Conservation (phyloP, 2,888 invertebrate genomes). For the Drosophila anomelani region DNA sequence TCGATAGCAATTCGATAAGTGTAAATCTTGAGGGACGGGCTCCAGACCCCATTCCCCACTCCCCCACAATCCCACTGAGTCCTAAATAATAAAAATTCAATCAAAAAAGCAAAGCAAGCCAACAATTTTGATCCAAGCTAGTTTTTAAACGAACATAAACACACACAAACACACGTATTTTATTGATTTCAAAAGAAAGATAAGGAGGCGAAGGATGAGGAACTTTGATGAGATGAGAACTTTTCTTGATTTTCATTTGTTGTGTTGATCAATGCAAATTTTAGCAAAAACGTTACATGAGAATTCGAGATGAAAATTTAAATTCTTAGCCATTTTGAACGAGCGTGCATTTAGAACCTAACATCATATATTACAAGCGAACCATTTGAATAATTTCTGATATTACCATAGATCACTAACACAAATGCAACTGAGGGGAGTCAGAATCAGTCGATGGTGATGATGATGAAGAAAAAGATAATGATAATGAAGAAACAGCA, state of each 20-base stretch:
- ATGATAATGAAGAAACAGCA: slow-evolving; percentile 9
- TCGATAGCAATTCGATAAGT: slow-evolving; percentile 43
- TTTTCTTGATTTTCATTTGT: slow-evolving; percentile 58
- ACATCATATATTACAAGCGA: slow-evolving; percentile 51
- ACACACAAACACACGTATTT: slow-evolving; percentile 51
- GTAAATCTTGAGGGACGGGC: slow-evolving; percentile 17
- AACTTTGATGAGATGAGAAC: slow-evolving; percentile 21
- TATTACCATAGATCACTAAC: slow-evolving; percentile 29
- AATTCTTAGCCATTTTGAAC: slow-evolving; percentile 78
- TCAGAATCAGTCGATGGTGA: slow-evolving; percentile 19
- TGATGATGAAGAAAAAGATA: slow-evolving; percentile 13
- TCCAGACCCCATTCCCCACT: background rate
- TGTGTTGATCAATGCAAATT: slow-evolving; percentile 54
- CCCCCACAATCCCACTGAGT: slow-evolving; percentile 12
- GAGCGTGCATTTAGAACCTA: slow-evolving; percentile 70
- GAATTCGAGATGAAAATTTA: slow-evolving; percentile 42
- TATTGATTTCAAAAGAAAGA: slow-evolving; percentile 50
- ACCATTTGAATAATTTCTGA: slow-evolving; percentile 35
- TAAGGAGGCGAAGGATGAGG: slow-evolving; percentile 16
- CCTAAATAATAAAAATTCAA: slow-evolving; percentile 54
- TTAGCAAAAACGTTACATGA: slow-evolving; percentile 31
- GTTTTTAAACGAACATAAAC: slow-evolving; percentile 52
- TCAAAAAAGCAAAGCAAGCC: slow-evolving; percentile 73
- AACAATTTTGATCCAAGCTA: slow-evolving; percentile 79
- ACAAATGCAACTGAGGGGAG: slow-evolving; percentile 26